Percentiles rank a stretch among this genome's conserved stretches.
phyloP scores from a whole-genome alignment of 2,888 invertebrate species.

The Dasysyrphus tricinctus region DNA sequence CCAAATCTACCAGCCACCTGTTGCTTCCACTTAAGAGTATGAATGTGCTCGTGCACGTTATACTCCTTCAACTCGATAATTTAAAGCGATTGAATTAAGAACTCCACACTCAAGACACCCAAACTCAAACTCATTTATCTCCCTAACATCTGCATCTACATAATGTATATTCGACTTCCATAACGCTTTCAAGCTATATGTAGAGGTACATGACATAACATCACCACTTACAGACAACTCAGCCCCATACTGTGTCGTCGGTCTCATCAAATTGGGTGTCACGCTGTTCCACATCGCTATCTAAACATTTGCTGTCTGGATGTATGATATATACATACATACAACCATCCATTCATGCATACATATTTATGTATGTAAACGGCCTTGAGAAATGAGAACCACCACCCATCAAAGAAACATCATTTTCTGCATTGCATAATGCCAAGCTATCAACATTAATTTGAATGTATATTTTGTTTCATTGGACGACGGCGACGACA shows the following conservation, averaged over 20 bases:
- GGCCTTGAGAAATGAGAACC: constrained; percentile 34
- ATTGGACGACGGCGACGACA: constrained; percentile 2
- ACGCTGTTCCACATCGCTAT: constrained; percentile 27
- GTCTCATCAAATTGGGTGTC: constrained; percentile 31
- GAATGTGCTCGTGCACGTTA: constrained; percentile 28
- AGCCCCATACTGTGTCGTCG: constrained; percentile 13
- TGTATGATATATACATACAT: background rate
- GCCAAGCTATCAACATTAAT: constrained; percentile 18
- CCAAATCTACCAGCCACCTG: constrained; percentile 46
- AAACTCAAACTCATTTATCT: background rate
- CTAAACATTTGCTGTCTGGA: constrained; percentile 40
- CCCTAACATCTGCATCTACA: background rate
- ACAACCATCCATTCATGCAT: too few species aligned
- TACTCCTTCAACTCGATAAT: constrained; percentile 45
- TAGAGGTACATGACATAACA: background rate
- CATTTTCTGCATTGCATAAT: constrained; percentile 34
- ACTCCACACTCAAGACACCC: constrained; percentile 17
- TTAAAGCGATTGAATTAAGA: constrained; percentile 47
- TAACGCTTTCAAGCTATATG: background rate
- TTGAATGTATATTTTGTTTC: constrained; percentile 24
- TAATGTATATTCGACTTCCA: constrained; percentile 4
- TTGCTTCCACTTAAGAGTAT: constrained; percentile 22
- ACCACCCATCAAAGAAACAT: constrained; percentile 32
- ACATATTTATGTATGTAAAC: background rate
- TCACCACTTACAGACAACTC: background rate